Conservation (phyloP, 2,888 invertebrate species). For the Cryptocephalus primarius region DNA sequence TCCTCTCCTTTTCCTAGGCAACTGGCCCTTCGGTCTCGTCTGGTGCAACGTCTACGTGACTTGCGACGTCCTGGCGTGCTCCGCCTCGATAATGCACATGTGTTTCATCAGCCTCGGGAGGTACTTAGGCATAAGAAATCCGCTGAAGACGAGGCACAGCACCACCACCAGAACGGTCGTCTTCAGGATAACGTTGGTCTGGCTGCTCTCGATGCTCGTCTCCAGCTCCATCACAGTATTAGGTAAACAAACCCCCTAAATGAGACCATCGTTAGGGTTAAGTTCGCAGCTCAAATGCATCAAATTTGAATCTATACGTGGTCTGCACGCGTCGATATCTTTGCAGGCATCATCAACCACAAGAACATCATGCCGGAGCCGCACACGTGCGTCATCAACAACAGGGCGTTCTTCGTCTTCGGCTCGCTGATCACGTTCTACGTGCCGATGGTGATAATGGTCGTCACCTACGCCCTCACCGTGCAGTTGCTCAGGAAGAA, state of each 20-base stretch:
- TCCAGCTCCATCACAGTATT: slow-evolving; percentile 76
- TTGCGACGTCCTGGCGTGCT: slow-evolving; percentile 92
- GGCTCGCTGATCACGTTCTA: slow-evolving; percentile 91
- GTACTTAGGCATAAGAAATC: slow-evolving; percentile 81
- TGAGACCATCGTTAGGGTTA: neutral
- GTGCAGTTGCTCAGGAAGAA: slow-evolving; percentile 75
- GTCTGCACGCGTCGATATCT: neutral
- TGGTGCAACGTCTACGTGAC: slow-evolving; percentile 94
- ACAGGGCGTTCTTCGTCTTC: slow-evolving; percentile 77
- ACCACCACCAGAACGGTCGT: slow-evolving; percentile 73
- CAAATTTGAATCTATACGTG: neutral
- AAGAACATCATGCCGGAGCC: slow-evolving; percentile 73
- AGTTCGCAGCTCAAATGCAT: neutral
- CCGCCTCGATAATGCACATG: slow-evolving; percentile 92
- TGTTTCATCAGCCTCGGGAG: slow-evolving; percentile 85
- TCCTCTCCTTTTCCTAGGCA: slow-evolving; percentile 46
- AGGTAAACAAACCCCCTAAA: slow-evolving; percentile 45
- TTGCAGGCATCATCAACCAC: slow-evolving; percentile 61
- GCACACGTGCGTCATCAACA: slow-evolving; percentile 70
- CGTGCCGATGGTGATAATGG: slow-evolving; percentile 92
- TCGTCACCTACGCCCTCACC: slow-evolving; percentile 81
- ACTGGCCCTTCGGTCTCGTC: slow-evolving; percentile 83
- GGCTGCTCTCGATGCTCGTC: slow-evolving; percentile 83
- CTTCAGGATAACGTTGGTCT: slow-evolving; percentile 83
- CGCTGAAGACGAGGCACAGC: slow-evolving; percentile 74